Evolutionary conservation across 2,888 invertebrate genomes (phyloP).

Genomic region (Macaria notata): DNA sequence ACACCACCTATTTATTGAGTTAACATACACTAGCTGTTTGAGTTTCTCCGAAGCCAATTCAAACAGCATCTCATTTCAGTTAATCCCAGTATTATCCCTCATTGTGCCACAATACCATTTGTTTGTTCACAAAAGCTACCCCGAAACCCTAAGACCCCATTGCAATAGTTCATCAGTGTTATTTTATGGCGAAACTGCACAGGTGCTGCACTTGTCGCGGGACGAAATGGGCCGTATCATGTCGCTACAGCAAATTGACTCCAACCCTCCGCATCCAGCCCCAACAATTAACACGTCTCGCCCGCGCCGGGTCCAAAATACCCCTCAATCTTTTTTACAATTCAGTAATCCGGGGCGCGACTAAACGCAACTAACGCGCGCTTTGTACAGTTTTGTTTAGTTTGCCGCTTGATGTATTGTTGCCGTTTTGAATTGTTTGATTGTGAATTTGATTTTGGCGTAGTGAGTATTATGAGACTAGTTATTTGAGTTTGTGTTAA

Average conservation of each 20-base stretch:
- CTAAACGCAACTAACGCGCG: conserved; percentile 63
- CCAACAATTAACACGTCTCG: conserved; percentile 80
- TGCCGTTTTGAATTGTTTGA: conserved; percentile 42
- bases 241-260: conserved; percentile 86
- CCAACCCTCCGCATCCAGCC: conserved; percentile 74
- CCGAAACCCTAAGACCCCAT: conserved; percentile 33
- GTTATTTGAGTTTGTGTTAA: conserved; percentile 3
- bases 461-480: conserved; percentile 6
- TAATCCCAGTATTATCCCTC: conserved; percentile 34
- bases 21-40: not conserved
- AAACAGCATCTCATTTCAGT: conserved; percentile 25
- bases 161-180: conserved; percentile 57
- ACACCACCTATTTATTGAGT: no score
- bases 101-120: conserved; percentile 46
- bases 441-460: conserved; percentile 39
- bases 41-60: conserved; percentile 13
- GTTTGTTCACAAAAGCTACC: conserved; percentile 60
- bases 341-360: conserved; percentile 79
- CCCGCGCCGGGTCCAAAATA: conserved; percentile 52
- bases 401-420: conserved; percentile 50
- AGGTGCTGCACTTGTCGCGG: conserved; percentile 80
- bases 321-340: conserved; percentile 78
- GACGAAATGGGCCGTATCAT: conserved; percentile 85
- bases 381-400: conserved; percentile 58
- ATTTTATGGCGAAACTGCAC: conserved; percentile 61